Evolutionary conservation across 2,113 vertebrate genomes (phyloP).

Genomic region (Coturnix japonica): DNA sequence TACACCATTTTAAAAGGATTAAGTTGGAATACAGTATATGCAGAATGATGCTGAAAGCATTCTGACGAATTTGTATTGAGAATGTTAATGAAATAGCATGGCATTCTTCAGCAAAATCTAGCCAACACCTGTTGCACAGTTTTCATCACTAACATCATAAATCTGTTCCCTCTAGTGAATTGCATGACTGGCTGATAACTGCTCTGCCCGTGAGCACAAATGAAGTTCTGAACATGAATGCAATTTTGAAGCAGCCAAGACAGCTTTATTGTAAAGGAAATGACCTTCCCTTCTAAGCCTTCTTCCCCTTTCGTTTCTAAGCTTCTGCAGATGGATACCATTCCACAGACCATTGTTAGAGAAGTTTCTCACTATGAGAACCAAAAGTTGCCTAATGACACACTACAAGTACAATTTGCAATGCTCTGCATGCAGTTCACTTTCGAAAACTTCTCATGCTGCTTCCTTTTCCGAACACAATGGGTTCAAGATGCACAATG

Average conservation of each 20-base stretch:
- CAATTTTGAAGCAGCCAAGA: constrained; percentile 3
- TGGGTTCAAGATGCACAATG: not conserved
- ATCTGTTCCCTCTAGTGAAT: not conserved
- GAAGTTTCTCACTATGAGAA: constrained; percentile 29
- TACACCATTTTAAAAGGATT: not conserved
- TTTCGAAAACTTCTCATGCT: not conserved
- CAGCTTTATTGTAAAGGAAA: constrained; percentile 40
- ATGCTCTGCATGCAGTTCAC: constrained; percentile 8
- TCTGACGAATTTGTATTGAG: not conserved
- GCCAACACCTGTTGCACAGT: not conserved
- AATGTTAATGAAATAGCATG: not conserved
- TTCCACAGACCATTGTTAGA: not conserved
- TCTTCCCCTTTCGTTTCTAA: not conserved
- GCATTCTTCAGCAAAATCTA: constrained; percentile 23
- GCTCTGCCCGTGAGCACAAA: not conserved
- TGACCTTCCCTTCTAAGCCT: not conserved
- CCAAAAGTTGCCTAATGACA: constrained; percentile 25
- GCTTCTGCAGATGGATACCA: not conserved
- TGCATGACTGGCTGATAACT: not conserved
- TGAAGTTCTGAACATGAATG: not conserved
- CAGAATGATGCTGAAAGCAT: not conserved
- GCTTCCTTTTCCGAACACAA: constrained; percentile 34
- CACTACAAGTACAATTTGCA: not conserved
- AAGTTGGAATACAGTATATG: not conserved
- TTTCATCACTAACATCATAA: not conserved